Evolutionary conservation across 2,113 vertebrate species (phyloP).

Genomic region (Oncorhynchus gorbuscha): DNA sequence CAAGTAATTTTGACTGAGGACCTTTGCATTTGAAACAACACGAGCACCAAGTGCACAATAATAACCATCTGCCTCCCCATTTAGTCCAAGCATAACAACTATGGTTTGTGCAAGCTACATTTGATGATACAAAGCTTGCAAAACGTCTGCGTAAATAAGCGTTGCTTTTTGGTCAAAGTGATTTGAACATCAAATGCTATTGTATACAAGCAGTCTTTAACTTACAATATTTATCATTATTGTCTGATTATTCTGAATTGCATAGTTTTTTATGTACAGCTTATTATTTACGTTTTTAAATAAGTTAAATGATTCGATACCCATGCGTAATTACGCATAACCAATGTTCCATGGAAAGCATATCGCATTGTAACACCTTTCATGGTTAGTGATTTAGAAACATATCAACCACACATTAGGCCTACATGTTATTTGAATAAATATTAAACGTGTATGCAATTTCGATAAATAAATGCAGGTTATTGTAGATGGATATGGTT

Average conservation of each 20-base stretch:
- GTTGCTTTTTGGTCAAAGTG: background rate
- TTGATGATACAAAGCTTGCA: conserved; percentile 30
- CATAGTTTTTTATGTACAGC: background rate
- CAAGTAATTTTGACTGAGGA: conserved; percentile 43
- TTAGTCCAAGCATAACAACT: conserved; percentile 54
- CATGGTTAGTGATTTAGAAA: background rate
- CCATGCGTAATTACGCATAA: conserved; percentile 48
- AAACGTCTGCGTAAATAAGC: conserved; percentile 28
- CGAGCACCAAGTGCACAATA: conserved; percentile 40
- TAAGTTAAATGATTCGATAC: background rate
- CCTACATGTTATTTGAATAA: background rate
- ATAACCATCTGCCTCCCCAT: conserved; percentile 70
- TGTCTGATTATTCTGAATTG: background rate
- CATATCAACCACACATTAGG: background rate
- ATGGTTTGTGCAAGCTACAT: conserved; percentile 52
- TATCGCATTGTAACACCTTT: background rate
- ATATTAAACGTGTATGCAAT: background rate
- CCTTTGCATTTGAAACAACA: conserved; percentile 56
- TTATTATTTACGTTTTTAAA: background rate
- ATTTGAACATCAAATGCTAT: background rate
- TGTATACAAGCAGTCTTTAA: background rate
- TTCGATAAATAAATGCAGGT: background rate
- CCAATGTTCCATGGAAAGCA: background rate
- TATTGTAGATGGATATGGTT: background rate
- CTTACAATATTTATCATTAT: background rate